phyloP scores from a whole-genome alignment of 2,888 invertebrate species.

The Scaptomyza tumidula region DNA sequence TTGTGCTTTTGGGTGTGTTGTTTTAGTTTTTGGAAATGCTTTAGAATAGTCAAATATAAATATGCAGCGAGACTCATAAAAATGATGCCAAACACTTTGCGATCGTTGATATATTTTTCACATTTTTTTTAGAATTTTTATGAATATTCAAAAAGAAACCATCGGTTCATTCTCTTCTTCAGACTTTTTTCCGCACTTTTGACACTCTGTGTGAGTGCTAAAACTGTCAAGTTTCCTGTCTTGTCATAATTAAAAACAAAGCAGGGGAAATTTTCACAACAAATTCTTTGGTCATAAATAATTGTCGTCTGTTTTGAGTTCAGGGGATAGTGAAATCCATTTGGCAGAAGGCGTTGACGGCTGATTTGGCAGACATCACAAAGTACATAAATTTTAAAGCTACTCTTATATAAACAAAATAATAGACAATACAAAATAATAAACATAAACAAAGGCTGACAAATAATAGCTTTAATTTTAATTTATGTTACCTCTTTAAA shows the following conservation, averaged over 20 bases:
- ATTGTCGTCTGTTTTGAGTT: constrained; percentile 33
- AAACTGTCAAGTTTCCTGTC: constrained; percentile 73
- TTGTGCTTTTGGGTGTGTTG: constrained; percentile 26
- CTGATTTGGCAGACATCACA: constrained; percentile 63
- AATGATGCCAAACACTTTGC: constrained; percentile 72
- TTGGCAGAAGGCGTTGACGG: constrained; percentile 71
- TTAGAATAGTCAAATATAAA: constrained; percentile 20
- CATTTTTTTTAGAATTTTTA: constrained; percentile 11
- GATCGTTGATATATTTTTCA: constrained; percentile 15
- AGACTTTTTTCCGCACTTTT: constrained; percentile 32
- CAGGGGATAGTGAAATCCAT: constrained; percentile 51
- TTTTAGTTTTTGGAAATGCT: constrained; percentile 28
- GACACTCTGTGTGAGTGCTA: constrained; percentile 62
- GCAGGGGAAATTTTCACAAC: constrained; percentile 47
- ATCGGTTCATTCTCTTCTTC: constrained; percentile 11
- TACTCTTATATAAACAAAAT: constrained; percentile 10
- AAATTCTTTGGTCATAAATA: constrained; percentile 59
- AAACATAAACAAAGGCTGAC: constrained; percentile 28
- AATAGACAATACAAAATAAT: constrained; percentile 15
- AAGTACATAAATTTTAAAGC: constrained; percentile 50
- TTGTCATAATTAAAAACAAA: constrained; percentile 76
- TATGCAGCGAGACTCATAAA: constrained; percentile 37
- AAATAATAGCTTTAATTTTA: constrained; percentile 50
- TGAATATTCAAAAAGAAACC: constrained; percentile 25
- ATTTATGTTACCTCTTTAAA: constrained; percentile 61